Base-by-base conservation (phyloP, 2,888 invertebrate genomes). In the Hydriomena furcata region DNA sequence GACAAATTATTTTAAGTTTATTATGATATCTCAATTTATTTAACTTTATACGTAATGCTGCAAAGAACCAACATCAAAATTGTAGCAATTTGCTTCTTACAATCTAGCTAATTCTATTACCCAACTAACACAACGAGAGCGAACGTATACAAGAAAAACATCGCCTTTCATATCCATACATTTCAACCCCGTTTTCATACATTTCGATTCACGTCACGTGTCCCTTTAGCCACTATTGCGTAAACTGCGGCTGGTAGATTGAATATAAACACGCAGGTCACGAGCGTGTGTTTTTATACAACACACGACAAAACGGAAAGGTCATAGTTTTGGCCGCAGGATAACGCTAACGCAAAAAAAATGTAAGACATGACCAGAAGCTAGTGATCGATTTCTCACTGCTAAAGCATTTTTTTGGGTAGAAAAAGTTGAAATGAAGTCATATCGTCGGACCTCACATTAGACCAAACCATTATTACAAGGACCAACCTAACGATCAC, bases 221-320 rank as follows among this genome's bases (percentile, higher is more conserved):
- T 36, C 45, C 41, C 41, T 50, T 25, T 34, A 41, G 68, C 70
- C 71, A 67, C 69, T 57, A 62, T 21, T 27, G 1, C 36, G 13
- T 50, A 30, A 35, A 38, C 45, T 51, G 35, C 11, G 21, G 31
- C 65, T 60, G 61, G 65, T 60, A 66, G 71, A 80, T 81, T 79
- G 79, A 77, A 79, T 73, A 71, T 76, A 72, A 70, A 63, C 66
- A 79, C 57, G 60, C 78, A 62, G 64, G 76, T 79, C 80, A 81
- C 80, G 80, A 75, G 43, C 21, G 53, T 61, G 61, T 70, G 68
- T 72, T 70, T 70, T 71, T 67, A 65, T 61, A 63, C 64, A 63
- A 58, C 56, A 58, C 58, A 55, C 57, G 67, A 65, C 63, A 61
- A 63, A 63, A 62, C 60, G 64, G 66, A 65, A 61, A 66, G 62